Evolutionary conservation across 2,888 invertebrate species (phyloP).

Genomic region (Sinohyriopsis cumingii): DNA sequence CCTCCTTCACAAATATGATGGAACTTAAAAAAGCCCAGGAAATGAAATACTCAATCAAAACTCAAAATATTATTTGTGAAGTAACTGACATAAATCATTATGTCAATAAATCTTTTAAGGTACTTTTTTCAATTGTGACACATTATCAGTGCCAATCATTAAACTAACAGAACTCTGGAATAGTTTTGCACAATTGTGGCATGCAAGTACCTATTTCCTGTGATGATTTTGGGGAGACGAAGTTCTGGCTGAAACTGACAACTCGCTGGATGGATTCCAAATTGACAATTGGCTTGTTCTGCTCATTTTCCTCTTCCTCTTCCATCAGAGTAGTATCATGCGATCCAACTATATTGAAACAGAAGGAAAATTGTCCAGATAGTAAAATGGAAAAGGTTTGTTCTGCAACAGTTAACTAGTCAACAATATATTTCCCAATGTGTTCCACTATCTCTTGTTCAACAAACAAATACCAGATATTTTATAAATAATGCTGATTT

Average conservation of each 20-base stretch:
- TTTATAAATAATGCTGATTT: neutral
- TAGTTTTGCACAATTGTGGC: too few species aligned
- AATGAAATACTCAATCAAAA: too few species aligned
- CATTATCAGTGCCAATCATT: neutral
- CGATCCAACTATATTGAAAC: slow-evolving; percentile 34
- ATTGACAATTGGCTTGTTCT: slow-evolving; percentile 51
- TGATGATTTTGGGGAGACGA: slow-evolving; percentile 16
- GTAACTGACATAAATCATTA: too few species aligned
- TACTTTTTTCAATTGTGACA: neutral
- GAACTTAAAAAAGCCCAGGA: too few species aligned
- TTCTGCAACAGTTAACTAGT: neutral
- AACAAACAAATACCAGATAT: neutral
- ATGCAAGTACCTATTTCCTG: too few species aligned
- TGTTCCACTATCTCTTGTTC: neutral
- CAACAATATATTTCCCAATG: neutral
- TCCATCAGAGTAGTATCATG: slow-evolving; percentile 53
- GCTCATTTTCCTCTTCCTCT: slow-evolving; percentile 37
- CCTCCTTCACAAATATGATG: too few species aligned
- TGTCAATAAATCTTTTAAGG: too few species aligned
- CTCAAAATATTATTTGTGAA: too few species aligned
- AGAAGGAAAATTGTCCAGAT: neutral
- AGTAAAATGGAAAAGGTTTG: neutral
- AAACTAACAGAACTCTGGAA: neutral
- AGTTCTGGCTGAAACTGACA: slow-evolving; percentile 67
- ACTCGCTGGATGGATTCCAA: slow-evolving; percentile 60